Percentiles rank a stretch among this genome's conserved stretches.
Conservation (phyloP, 1,140 invertebrate genomes). For the Aphidius gifuensis region DNA sequence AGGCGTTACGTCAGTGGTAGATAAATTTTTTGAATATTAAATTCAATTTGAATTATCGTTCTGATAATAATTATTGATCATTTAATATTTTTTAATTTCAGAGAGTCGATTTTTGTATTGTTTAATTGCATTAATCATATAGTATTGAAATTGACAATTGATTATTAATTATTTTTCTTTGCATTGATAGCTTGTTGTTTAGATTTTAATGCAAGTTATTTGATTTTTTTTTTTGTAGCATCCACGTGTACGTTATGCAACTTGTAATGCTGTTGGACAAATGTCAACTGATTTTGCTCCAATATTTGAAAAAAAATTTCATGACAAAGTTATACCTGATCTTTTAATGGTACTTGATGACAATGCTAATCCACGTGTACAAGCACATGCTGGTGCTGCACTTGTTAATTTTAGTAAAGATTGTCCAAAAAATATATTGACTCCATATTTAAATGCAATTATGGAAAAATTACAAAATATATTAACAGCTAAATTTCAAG, state of each 20-base stretch:
- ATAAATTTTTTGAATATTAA: constrained; percentile 32
- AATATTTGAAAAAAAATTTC: constrained; percentile 96
- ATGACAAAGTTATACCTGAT: constrained; percentile 88
- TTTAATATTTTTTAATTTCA: not conserved
- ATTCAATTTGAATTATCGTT: constrained; percentile 36
- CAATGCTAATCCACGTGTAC: constrained; percentile 87
- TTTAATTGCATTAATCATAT: not conserved
- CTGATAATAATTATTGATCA: constrained; percentile 28
- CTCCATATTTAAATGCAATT: constrained; percentile 84
- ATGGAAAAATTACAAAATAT: constrained; percentile 90
- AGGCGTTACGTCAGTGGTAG: constrained; percentile 43
- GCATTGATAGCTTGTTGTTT: too few relatives aligned
- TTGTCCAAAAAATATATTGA: constrained; percentile 92
- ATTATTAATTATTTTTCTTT: not conserved
- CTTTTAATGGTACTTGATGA: constrained; percentile 89
- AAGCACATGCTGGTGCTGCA: constrained; percentile 89
- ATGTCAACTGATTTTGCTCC: constrained; percentile 99
- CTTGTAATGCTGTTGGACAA: constrained; percentile 98
- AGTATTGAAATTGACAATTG: constrained; percentile 1
- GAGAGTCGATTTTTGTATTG: not conserved
- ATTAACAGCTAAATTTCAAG: constrained; percentile 89
- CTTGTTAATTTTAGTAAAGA: constrained; percentile 99
- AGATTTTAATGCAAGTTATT: constrained; percentile 20
- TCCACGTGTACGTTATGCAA: constrained; percentile 91
- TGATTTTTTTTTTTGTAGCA: constrained; percentile 61